A percentile compares a stretch with the other conserved stretches of the same genome.
These are phyloP conservation scores for Anolis carolinensis DNA, from an alignment of 2,113 vertebrate genomes.

Conservation along the genomic window DNA sequence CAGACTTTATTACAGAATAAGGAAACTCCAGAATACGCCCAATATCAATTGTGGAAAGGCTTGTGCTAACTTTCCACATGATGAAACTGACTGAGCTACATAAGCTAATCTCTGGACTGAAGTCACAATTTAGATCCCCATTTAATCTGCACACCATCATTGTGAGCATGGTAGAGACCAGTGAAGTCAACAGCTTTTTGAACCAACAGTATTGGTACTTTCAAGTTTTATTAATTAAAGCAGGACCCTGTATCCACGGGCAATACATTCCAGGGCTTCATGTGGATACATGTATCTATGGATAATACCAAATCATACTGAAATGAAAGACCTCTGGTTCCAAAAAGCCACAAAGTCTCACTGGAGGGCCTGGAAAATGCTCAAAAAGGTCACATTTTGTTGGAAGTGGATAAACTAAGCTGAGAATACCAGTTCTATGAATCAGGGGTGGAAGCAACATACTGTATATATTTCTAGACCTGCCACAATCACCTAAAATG, in stretches of 20 bases:
- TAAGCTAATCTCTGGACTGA: neutral
- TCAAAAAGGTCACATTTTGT: too few relatives aligned
- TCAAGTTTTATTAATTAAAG: neutral
- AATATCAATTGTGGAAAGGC: neutral
- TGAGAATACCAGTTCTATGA: too few relatives aligned
- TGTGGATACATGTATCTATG: too few relatives aligned
- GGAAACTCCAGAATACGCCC: neutral
- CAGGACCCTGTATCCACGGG: too few relatives aligned
- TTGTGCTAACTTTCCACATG: neutral
- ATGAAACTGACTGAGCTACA: neutral
- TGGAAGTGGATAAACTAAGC: too few relatives aligned
- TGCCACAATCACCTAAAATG: neutral
- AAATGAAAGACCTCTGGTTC: too few relatives aligned
- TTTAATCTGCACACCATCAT: neutral
- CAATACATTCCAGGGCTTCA: too few relatives aligned
- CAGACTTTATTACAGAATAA: neutral
- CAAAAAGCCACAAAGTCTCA: too few relatives aligned
- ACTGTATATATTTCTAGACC: neutral
- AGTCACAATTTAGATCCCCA: neutral
- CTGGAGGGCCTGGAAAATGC: too few relatives aligned
- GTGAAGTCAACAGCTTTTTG: neutral
- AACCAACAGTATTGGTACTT: neutral
- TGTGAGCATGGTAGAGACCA: neutral
- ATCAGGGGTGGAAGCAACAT: too few relatives aligned
- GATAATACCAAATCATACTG: too few relatives aligned